A percentile compares a stretch with the other conserved stretches of the same genome.
Evolutionary conservation across 2,797 vertebrate species (phyloP).

Genomic region (Enteromius thamalakanensis): DNA sequence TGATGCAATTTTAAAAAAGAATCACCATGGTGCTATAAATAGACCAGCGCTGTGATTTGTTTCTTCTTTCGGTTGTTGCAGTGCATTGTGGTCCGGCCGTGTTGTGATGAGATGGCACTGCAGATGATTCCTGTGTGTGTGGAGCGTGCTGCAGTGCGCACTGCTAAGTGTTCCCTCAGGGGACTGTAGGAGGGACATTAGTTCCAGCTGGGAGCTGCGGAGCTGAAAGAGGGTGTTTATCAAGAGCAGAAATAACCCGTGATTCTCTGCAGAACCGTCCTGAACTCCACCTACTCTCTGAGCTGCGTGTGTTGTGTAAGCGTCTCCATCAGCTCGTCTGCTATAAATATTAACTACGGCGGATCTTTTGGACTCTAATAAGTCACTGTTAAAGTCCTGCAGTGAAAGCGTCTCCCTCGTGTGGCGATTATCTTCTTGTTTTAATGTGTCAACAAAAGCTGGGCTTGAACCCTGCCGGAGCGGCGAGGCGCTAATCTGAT

Average conservation of each 20-base stretch:
- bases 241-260: constrained; percentile 52
- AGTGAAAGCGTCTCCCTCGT: constrained; percentile 4
- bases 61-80: not conserved
- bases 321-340: constrained; percentile 10
- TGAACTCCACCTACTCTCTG: not conserved
- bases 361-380: constrained; percentile 49
- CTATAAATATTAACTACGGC: constrained; percentile 51
- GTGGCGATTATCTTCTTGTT: constrained; percentile 60
- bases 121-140: not conserved
- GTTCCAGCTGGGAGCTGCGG: constrained; percentile 77
- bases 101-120: not conserved
- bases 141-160: constrained; percentile 54
- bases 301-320: not conserved
- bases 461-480: constrained; percentile 65
- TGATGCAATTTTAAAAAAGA: not conserved
- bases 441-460: constrained; percentile 72
- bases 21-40: not conserved
- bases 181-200: constrained; percentile 71
- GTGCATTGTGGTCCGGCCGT: not conserved
- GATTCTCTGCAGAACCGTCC: not conserved
- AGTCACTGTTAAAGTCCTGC: constrained; percentile 43
- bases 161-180: constrained; percentile 72
- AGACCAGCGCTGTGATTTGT: not conserved
- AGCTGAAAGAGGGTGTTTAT: constrained; percentile 60
- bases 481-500: constrained; percentile 72